Evolutionary conservation across 2,797 vertebrate species (phyloP).

Genomic region (Amazonetta brasiliensis): DNA sequence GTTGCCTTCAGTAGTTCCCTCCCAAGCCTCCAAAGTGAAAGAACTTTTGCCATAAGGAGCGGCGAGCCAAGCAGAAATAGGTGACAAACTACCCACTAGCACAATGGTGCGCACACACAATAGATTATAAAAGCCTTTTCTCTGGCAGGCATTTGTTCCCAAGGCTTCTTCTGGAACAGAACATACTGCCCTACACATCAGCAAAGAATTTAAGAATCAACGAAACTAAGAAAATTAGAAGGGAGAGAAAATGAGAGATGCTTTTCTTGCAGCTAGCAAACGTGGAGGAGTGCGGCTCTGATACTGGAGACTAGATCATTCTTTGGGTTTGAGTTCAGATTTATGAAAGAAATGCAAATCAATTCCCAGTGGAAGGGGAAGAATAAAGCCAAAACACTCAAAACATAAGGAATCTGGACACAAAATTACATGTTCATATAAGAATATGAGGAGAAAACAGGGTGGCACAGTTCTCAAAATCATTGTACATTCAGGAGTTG

Average conservation of each 20-base stretch:
- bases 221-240: slow-evolving; percentile 59
- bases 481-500: neutral
- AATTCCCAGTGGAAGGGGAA: neutral
- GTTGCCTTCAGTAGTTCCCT: neutral
- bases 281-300: neutral
- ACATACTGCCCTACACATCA: slow-evolving; percentile 45
- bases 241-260: slow-evolving; percentile 9
- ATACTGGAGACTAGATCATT: neutral
- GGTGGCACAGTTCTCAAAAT: neutral
- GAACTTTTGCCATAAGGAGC: neutral
- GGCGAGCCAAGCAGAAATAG: slow-evolving; percentile 25
- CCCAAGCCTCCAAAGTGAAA: neutral
- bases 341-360: slow-evolving; percentile 11
- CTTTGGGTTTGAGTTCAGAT: slow-evolving; percentile 31
- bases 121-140: slow-evolving; percentile 10
- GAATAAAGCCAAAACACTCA: neutral
- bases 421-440: neutral
- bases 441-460: neutral
- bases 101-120: neutral
- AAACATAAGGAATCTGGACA: neutral
- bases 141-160: slow-evolving; percentile 43
- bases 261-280: slow-evolving; percentile 7
- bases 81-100: neutral
- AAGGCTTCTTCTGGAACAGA: slow-evolving; percentile 57
- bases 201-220: slow-evolving; percentile 32